Percentiles rank a stretch among this genome's conserved stretches.
Evolutionary conservation across 2,797 vertebrate genomes (phyloP).

Genomic region (Channa striata): DNA sequence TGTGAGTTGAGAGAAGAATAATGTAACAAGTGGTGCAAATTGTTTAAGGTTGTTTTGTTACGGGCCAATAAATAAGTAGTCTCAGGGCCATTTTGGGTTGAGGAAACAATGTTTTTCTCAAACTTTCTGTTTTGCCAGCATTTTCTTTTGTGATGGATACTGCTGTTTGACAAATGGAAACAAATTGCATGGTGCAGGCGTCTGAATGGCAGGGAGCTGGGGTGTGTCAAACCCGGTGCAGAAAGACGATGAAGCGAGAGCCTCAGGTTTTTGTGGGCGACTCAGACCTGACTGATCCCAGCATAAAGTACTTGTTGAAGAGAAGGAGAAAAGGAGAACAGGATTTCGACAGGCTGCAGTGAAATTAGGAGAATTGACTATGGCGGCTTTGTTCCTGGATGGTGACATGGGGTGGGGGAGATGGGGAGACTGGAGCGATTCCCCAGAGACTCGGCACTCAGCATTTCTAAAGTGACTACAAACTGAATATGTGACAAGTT

Average conservation of each 20-base stretch:
- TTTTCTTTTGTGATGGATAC: constrained; percentile 82
- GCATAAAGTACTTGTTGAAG: constrained; percentile 84
- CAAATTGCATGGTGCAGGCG: constrained; percentile 80
- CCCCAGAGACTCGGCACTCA: constrained; percentile 79
- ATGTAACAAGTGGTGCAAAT: constrained; percentile 74
- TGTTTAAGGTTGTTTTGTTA: constrained; percentile 75
- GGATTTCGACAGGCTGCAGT: constrained; percentile 84
- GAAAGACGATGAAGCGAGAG: constrained; percentile 78
- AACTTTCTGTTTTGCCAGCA: constrained; percentile 81
- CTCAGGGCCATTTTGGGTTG: constrained; percentile 71
- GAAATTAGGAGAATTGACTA: constrained; percentile 86
- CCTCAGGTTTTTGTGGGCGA: constrained; percentile 79
- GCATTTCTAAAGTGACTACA: constrained; percentile 82
- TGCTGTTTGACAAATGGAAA: constrained; percentile 84
- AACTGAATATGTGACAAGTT: constrained; percentile 85
- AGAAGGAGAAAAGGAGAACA: constrained; percentile 79
- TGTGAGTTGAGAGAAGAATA: constrained; percentile 70
- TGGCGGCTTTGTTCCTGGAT: constrained; percentile 85
- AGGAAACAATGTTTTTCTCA: constrained; percentile 72
- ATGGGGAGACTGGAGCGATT: constrained; percentile 70
- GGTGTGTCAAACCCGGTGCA: constrained; percentile 76
- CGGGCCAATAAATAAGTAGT: constrained; percentile 63
- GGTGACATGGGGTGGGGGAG: constrained; percentile 77
- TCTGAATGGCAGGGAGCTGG: constrained; percentile 80
- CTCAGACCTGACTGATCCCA: constrained; percentile 84